Conservation (phyloP, 2,888 invertebrate species). For the Halictus ligatus region DNA sequence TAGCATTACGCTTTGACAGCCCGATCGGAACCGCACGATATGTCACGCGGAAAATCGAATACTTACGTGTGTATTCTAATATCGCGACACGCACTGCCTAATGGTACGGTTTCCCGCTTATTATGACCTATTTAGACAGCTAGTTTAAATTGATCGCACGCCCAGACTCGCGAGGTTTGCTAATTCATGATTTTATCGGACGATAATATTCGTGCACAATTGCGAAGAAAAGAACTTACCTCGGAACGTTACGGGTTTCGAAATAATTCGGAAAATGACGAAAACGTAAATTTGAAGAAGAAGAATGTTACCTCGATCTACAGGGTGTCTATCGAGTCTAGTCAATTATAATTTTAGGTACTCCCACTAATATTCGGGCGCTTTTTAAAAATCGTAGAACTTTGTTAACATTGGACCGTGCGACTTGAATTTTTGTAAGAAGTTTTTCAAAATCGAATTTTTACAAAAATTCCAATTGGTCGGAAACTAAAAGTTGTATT, state of each 20-base stretch:
- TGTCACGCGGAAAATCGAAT: constrained; percentile 24
- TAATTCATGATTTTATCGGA: not conserved
- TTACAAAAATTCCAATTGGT: no score
- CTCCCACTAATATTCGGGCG: no score
- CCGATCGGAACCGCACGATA: constrained; percentile 44
- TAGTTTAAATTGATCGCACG: not conserved
- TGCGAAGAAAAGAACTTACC: not conserved
- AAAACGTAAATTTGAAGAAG: no score
- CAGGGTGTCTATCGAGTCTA: no score
- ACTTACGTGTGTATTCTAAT: constrained; percentile 25
- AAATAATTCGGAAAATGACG: not conserved
- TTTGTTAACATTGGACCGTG: no score
- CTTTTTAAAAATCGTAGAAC: no score
- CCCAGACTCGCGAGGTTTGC: not conserved
- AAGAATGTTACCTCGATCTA: no score
- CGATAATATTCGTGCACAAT: not conserved
- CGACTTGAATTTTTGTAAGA: no score
- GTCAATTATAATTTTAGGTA: no score
- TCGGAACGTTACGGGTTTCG: not conserved
- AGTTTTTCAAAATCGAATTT: no score
- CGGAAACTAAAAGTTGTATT: no score
- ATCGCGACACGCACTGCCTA: not conserved
- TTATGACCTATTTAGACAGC: not conserved
- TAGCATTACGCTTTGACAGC: constrained; percentile 53
- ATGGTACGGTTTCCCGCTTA: constrained; percentile 2